Evolutionary conservation across 53 echinoderm and acorn worm species (phyloP), one percentile per base, ranked within the genome.

Genomic region (Echinometra lucunter): DNA sequence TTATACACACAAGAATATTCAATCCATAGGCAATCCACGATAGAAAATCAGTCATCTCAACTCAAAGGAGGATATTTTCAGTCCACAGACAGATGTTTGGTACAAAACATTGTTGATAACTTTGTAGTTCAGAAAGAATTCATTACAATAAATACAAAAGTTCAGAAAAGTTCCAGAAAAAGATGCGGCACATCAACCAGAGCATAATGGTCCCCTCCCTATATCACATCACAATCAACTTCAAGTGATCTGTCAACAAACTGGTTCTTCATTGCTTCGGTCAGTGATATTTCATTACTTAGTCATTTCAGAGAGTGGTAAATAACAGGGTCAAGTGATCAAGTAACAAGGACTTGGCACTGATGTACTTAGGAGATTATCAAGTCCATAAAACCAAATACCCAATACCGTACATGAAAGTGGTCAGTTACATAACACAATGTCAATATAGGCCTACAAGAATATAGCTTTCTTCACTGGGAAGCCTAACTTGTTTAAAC

Each of bases 221-320:
- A 19, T 35, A 78, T 5, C 19, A 78, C 11, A 3, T 19, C 75
- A 15, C 75, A 34, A 75, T 38, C 78, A 44, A 78, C 78, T 78
- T 78, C 6, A 38, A 78, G 38, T 23, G 12, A 85, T 78, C 6
- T 74, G 74, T 53, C 32, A 38, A 92, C 74, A 92, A 28, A 49
- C 38, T 35, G 19, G 25, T 49, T 83, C 45, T 40, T 18, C 80
- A 42, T 81, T 81, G 49, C 85, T 28, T 27, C 2, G 85, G 85
- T 47, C 49, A 16, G 85, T 85, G 85, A 85, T 85, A 49, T 49
- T 85, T 85, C 49, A 85, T 85, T 27, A 45, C 8, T 85, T 47
- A 85, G 85, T 85, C 85, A 85, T 49, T 30, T 15, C 3, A 40
- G 27, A 85, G 28, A 85, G 49, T 85, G 49, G 27, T 83, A 25